Base-by-base conservation (phyloP, 1,140 invertebrate species). In the Drosophila mauritiana region DNA sequence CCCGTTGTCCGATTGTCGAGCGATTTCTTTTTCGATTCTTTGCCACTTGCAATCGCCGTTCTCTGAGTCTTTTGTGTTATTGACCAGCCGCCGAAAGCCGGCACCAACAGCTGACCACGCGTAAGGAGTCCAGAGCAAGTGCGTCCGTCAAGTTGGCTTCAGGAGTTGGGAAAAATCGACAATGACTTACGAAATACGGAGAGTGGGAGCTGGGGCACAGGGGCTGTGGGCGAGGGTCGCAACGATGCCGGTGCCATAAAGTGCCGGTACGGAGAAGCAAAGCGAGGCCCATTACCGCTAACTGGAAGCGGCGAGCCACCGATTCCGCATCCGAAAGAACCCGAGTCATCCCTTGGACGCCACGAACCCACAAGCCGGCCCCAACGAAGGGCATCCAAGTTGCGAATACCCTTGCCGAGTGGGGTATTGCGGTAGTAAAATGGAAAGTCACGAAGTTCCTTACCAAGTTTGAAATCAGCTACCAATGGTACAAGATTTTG, bases 261-360 rank as follows among this genome's bases (percentile, higher is more conserved):
- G 73, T 51, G 49, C 73, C 74, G 69, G 69, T 43, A 58, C 49
- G 49, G 63, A 70, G 49, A 56, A 56, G 36, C 43, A 73, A 74
- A 49, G 54, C 63, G 49, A 63, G 15, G 1, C n/a, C 62, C 49
- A 61, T 36, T 73, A 73, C 70, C 72, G 72, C 51, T 73, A 67
- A 75, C 73, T 76, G 73, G 73, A 76, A 76, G 53, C 62, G 69
- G 51, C 57, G 57, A 74, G 52, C 58, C 57, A 61, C 25, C 48
- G 42, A 56, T 51, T 34, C 39, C 58, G 56, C 17, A 22, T 20
- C 17, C 42, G 17, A 31, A 31, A 8, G 31, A 67, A 46, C 25
- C 36, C 73, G 68, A 51, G 13, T 10, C 52, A 37, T 27, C 22
- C 22, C 10, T 69, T 61, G 61, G 79, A 31, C 40, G 61, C 51